Evolutionary conservation across 2,797 vertebrate species (phyloP).

Genomic region (Chloroceryle amazona): DNA sequence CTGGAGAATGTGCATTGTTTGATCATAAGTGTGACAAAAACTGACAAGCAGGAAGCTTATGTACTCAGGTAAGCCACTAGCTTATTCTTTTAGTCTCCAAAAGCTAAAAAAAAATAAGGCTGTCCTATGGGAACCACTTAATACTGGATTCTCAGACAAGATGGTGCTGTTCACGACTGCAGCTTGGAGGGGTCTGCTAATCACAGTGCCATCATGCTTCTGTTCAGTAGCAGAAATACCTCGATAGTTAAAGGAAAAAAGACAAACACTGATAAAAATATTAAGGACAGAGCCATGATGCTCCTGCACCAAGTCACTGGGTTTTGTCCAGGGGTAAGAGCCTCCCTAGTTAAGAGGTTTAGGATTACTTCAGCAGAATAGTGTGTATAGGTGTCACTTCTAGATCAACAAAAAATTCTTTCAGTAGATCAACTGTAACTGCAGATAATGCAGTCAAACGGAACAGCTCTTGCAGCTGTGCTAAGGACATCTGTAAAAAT

Average conservation of each 20-base stretch:
- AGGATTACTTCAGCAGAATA: not conserved
- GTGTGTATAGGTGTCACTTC: not conserved
- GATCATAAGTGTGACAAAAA: conserved; percentile 99
- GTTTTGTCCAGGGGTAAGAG: not conserved
- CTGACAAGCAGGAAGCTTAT: conserved; percentile 99
- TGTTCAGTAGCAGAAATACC: not conserved
- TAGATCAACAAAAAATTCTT: not conserved
- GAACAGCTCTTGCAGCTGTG: not conserved
- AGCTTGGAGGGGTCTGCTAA: not conserved
- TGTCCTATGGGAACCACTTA: not conserved
- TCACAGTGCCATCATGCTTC: not conserved
- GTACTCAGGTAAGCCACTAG: conserved; percentile 95
- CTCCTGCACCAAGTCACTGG: not conserved
- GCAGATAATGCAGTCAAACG: not conserved
- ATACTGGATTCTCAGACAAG: too few species aligned
- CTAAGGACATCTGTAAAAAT: not conserved
- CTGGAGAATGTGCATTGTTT: conserved; percentile 99
- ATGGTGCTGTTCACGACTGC: not conserved
- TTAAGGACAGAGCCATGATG: not conserved
- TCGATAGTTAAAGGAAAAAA: not conserved
- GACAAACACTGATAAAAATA: not conserved
- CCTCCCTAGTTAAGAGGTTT: not conserved
- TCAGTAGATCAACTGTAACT: not conserved
- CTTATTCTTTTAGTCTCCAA: not conserved
- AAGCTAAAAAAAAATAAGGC: not conserved